Conservation (phyloP, 2,888 invertebrate genomes). For the Oxycera nigricornis region DNA sequence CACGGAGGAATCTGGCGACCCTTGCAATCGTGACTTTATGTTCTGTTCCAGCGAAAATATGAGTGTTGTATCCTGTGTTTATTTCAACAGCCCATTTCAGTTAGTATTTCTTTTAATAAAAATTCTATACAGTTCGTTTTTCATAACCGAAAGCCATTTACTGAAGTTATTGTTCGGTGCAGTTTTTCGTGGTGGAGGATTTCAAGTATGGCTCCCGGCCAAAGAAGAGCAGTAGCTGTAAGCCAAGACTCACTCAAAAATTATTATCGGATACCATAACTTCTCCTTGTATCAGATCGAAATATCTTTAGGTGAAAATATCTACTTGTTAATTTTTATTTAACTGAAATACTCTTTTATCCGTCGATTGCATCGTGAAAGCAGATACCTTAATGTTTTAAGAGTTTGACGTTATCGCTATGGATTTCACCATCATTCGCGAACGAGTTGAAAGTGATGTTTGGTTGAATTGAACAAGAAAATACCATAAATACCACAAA, state of each 20-base stretch:
- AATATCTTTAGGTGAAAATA: neutral
- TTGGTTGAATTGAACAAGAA: neutral
- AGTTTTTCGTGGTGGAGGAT: neutral
- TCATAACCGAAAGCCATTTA: neutral
- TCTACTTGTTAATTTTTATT: neutral
- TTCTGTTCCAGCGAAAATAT: neutral
- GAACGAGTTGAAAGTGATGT: no score
- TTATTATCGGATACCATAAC: neutral
- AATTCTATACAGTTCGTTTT: conserved; percentile 19
- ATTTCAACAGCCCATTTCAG: conserved; percentile 11
- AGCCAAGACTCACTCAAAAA: neutral
- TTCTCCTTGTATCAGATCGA: neutral
- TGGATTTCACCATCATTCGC: no score
- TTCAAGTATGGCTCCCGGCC: neutral
- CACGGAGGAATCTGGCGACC: conserved; percentile 12
- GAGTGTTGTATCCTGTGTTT: conserved; percentile 1
- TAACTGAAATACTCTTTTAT: neutral
- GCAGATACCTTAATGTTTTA: neutral
- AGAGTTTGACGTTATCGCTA: neutral
- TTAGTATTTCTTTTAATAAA: conserved; percentile 24
- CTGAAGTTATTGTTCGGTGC: neutral
- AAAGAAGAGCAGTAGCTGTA: neutral
- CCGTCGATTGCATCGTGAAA: neutral
- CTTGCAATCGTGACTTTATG: conserved; percentile 10
- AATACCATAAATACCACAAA: neutral